Percentiles rank a stretch among this genome's conserved stretches.
Evolutionary conservation across 2,888 invertebrate species (phyloP).

Genomic region (Iselma pallidipennis): DNA sequence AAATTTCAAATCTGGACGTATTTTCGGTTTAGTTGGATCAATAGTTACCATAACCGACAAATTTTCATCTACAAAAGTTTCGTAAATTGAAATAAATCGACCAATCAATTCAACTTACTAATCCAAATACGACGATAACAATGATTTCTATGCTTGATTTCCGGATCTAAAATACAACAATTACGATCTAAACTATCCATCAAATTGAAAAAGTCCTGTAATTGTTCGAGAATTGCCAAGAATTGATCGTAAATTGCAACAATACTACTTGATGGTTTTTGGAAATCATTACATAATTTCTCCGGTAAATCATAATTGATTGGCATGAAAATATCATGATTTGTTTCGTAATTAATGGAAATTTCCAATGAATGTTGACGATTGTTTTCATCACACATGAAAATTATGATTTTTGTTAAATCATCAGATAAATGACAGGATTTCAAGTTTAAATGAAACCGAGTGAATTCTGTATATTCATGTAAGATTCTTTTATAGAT

Average conservation of each 20-base stretch:
- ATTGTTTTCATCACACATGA: slow-evolving; percentile 34
- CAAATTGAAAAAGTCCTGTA: slow-evolving; percentile 52
- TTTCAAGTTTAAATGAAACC: slow-evolving; percentile 42
- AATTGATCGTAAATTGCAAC: slow-evolving; percentile 45
- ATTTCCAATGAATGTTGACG: slow-evolving; percentile 39
- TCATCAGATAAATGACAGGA: slow-evolving; percentile 32
- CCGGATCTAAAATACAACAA: slow-evolving; percentile 55
- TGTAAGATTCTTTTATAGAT: slow-evolving; percentile 35
- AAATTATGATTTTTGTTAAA: slow-evolving; percentile 33
- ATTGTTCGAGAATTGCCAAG: slow-evolving; percentile 37
- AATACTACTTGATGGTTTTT: slow-evolving; percentile 36
- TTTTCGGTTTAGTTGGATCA: slow-evolving; percentile 45
- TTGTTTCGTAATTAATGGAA: slow-evolving; percentile 34
- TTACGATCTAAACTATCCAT: slow-evolving; percentile 53
- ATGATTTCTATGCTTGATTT: slow-evolving; percentile 46
- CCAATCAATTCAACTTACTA: slow-evolving; percentile 37
- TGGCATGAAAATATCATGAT: slow-evolving; percentile 39
- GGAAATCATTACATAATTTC: slow-evolving; percentile 18
- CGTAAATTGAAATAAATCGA: slow-evolving; percentile 26
- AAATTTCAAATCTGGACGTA: slow-evolving; percentile 52
- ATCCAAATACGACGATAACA: slow-evolving; percentile 52
- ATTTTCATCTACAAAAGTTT: slow-evolving; percentile 52
- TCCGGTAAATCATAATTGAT: slow-evolving; percentile 43
- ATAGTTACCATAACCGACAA: slow-evolving; percentile 51
- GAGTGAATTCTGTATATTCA: slow-evolving; percentile 43